Base-by-base conservation (phyloP, 1,140 invertebrate species). In the Nautilus pompilius region DNA sequence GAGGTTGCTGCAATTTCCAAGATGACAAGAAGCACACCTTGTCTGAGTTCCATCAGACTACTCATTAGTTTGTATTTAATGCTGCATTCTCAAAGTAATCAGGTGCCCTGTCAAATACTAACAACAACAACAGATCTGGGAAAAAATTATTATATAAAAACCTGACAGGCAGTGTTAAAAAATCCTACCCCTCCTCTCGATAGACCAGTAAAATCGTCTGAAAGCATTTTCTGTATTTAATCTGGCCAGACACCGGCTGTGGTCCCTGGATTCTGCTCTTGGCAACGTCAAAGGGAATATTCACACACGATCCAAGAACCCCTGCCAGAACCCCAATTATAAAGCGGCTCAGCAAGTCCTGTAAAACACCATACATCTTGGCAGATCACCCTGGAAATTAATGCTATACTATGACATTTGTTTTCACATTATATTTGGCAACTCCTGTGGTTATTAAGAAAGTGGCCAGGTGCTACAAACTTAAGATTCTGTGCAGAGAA, bases 241-340 rank as follows among this genome's bases (percentile, higher is more conserved):
- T 87, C 61, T 86, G 57, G 4, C 87, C 88, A 2, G 86, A 77
- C 8, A 87, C 82, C 2, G 91, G 91, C 82, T 96, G 93, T 5
- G 93, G 92, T 0, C 93, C 83, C 69, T 96, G 95, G 68, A 97
- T 96, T 62, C 95, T 85, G 75, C 92, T 95, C 83, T 97, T 97
- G 8, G 93, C 95, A 5, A 97, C 95, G 81, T 97, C 95, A 83
- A 96, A 96, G 29, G 94, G 94, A 84, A 96, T 96, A 79, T 97
- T 97, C 26, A 93, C 83, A 74, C 89, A 88, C 1, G 92, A 95
- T 24, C 89, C 92, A 20, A 95, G 74, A 0, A 89, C 90, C 10
- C 93, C 93, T 24, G 93, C 91, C 24, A 86, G 83, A 74, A 97
- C 93, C 51, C 93, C 93, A 63, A 96, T 89, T 5, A 85, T 79